Conservation (phyloP, 2,113 vertebrate genomes). For the Rhea americana region DNA sequence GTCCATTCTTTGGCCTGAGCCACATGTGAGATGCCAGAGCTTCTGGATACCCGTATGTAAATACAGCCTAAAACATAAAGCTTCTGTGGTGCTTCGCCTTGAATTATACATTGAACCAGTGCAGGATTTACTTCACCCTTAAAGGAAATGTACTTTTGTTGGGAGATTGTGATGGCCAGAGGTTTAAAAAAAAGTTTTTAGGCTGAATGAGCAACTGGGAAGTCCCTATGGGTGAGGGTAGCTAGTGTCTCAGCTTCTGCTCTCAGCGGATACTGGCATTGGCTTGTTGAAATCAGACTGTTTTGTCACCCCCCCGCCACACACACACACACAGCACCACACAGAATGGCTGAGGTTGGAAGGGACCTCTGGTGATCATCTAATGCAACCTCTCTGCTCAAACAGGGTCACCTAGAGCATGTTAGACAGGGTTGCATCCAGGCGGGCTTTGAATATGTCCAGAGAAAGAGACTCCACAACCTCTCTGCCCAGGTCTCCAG, state of each 20-base stretch:
- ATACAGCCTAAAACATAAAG: background rate
- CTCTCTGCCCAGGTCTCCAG: too few relatives aligned
- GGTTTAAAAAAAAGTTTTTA: background rate
- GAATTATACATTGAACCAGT: background rate
- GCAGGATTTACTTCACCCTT: background rate
- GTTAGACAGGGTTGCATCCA: too few relatives aligned
- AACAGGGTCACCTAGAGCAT: too few relatives aligned
- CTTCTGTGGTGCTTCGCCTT: background rate
- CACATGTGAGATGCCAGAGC: background rate
- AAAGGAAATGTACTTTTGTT: background rate
- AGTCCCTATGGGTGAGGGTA: background rate
- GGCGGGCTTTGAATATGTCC: too few relatives aligned
- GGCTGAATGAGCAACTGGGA: background rate
- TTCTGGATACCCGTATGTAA: background rate
- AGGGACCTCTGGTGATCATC: too few relatives aligned
- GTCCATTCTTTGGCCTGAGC: background rate
- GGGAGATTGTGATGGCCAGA: rapidly evolving
- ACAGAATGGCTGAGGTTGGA: too few relatives aligned
- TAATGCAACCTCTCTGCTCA: too few relatives aligned
- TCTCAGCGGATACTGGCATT: background rate
- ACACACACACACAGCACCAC: too few relatives aligned
- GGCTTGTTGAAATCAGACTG: background rate
- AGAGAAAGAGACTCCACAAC: too few relatives aligned
- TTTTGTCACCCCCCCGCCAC: background rate
- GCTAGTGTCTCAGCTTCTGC: background rate